Conservation (phyloP, 2,888 invertebrate species). For the Pristionchus entomophagus region DNA sequence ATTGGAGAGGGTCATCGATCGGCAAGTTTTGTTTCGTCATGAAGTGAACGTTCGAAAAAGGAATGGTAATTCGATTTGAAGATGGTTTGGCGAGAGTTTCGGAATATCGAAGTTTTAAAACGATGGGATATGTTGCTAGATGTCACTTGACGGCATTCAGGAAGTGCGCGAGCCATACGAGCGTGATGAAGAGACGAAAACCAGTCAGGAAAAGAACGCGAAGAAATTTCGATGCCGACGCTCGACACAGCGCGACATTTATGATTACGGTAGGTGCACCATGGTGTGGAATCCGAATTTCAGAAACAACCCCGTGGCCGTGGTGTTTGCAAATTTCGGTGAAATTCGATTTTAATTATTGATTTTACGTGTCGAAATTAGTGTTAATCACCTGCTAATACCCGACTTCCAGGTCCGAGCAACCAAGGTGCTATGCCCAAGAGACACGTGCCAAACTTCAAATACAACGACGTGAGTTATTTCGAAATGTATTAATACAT, state of each 20-base stretch:
- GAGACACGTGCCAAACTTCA: neutral
- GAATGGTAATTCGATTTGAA: neutral
- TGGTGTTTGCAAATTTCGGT: too few species aligned
- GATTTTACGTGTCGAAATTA: neutral
- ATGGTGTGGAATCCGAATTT: too few species aligned
- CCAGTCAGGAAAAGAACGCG: conserved; percentile 34
- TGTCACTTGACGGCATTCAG: neutral
- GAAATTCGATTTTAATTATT: too few species aligned
- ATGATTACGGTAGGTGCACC: too few species aligned
- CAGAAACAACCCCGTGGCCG: too few species aligned
- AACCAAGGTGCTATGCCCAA: neutral
- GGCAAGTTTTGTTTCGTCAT: neutral
- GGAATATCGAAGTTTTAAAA: neutral
- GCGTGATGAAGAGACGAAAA: neutral
- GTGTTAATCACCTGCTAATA: neutral
- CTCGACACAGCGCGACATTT: too few species aligned
- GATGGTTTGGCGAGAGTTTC: neutral
- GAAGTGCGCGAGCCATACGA: neutral
- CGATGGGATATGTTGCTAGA: neutral
- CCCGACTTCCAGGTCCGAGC: neutral
- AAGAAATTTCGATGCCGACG: neutral
- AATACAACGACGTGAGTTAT: conserved; percentile 1
- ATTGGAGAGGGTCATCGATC: neutral
- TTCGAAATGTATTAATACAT: neutral
- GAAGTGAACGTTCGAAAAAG: neutral